Percentiles rank a stretch among this genome's conserved stretches.
These are phyloP conservation scores for Taenaris catops DNA, from an alignment of 2,888 invertebrate species.

Conservation along the genomic window DNA sequence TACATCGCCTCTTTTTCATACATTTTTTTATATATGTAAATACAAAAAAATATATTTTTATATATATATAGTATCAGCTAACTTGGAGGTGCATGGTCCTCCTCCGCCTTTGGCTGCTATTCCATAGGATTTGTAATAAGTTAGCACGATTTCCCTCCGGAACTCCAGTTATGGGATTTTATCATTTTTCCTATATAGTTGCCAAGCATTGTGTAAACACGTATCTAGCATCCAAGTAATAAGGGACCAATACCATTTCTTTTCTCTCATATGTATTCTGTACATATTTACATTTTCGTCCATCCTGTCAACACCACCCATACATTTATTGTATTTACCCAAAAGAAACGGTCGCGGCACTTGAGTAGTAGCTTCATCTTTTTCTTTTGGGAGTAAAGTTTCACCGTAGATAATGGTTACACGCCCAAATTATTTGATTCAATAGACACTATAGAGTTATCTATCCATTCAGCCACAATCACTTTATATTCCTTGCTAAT, in stretches of 20 bases:
- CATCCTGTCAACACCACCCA: slow-evolving; percentile 1
- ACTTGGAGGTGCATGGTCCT: no score
- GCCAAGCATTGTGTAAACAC: not conserved
- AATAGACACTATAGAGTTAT: no score
- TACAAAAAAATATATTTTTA: no score
- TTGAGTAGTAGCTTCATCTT: not conserved
- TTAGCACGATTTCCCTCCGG: slow-evolving; percentile 3
- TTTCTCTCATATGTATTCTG: not conserved
- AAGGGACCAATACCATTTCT: slow-evolving; percentile 4
- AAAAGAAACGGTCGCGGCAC: slow-evolving; percentile 2
- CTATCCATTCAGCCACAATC: no score
- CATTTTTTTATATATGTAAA: no score
- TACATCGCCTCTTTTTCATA: no score
- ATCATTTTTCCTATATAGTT: not conserved
- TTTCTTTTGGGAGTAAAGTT: no score
- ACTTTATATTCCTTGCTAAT: no score
- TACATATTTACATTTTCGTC: slow-evolving; percentile 2
- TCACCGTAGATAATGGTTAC: no score
- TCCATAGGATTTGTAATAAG: not conserved
- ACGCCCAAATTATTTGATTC: no score
- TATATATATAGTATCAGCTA: no score
- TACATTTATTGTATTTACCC: not conserved
- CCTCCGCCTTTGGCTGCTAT: no score
- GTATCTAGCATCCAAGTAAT: slow-evolving; percentile 1
- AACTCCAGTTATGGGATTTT: not conserved